Evolutionary conservation across 2,888 invertebrate genomes (phyloP).

Genomic region (Leptinotarsa tumamoca): DNA sequence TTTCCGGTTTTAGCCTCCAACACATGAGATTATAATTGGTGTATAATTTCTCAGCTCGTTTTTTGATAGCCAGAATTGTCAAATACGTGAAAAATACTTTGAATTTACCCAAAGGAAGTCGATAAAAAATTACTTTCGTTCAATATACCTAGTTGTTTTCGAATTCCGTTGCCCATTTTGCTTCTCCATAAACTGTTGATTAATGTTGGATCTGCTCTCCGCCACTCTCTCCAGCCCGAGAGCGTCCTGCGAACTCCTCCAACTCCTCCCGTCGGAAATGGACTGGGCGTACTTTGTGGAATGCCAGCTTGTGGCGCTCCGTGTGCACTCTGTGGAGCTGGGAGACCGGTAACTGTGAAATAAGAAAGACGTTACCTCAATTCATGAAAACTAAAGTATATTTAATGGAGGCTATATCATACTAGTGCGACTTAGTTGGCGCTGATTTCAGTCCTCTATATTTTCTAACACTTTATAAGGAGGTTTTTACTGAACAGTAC

Average conservation of each 20-base stretch:
- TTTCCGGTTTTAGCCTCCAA: no score
- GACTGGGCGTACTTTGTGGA: slow-evolving; percentile 67
- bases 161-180: slow-evolving; percentile 78
- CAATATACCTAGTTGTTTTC: slow-evolving; percentile 73
- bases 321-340: slow-evolving; percentile 71
- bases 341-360: slow-evolving; percentile 64
- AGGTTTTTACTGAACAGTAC: no score
- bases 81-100: no score
- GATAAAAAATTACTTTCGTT: not conserved
- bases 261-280: slow-evolving; percentile 69
- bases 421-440: no score
- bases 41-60: no score
- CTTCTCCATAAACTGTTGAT: slow-evolving; percentile 81
- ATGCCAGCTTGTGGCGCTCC: slow-evolving; percentile 68
- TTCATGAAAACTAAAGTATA: no score
- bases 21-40: no score
- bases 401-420: no score
- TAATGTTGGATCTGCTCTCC: slow-evolving; percentile 78
- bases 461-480: no score
- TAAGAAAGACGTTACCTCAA: not conserved
- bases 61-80: no score
- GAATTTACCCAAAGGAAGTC: not conserved
- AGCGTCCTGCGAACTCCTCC: slow-evolving; percentile 72
- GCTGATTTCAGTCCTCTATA: no score
- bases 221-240: slow-evolving; percentile 77